These are phyloP conservation scores for Clarias magur DNA, from an alignment of 2,113 vertebrate species.

Conservation along the genomic window DNA sequence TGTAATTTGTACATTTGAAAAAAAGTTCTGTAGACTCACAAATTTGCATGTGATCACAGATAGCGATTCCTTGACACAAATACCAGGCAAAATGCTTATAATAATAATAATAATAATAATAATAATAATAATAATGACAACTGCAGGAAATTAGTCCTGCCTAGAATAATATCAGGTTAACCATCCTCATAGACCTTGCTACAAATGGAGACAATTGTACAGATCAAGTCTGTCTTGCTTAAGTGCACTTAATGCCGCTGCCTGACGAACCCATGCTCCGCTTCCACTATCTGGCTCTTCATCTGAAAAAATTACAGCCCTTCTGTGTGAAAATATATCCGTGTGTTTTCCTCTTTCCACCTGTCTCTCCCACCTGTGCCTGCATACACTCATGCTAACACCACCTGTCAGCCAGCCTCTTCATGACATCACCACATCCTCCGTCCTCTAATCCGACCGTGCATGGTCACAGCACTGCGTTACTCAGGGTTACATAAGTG, in stretches of 20 bases:
- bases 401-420: constrained; percentile 42
- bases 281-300: not conserved
- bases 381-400: constrained; percentile 20
- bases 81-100: too few relatives aligned
- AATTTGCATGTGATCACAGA: not conserved
- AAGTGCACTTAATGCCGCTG: not conserved
- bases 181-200: not conserved
- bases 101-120: too few relatives aligned
- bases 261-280: too few relatives aligned
- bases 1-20: not conserved
- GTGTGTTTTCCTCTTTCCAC: constrained; percentile 5
- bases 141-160: not conserved
- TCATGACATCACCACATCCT: not conserved
- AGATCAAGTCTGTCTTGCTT: too few relatives aligned
- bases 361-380: constrained; percentile 45
- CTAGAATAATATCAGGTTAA: not conserved
- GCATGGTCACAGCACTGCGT: not conserved
- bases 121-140: too few relatives aligned
- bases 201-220: not conserved
- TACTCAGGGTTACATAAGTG: constrained; percentile 38
- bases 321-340: not conserved
- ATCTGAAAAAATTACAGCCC: not conserved
- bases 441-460: not conserved
- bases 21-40: not conserved
- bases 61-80: too few relatives aligned